Evolutionary conservation across 2,797 vertebrate species (phyloP).

Genomic region (Tenualosa thibaudeaui): DNA sequence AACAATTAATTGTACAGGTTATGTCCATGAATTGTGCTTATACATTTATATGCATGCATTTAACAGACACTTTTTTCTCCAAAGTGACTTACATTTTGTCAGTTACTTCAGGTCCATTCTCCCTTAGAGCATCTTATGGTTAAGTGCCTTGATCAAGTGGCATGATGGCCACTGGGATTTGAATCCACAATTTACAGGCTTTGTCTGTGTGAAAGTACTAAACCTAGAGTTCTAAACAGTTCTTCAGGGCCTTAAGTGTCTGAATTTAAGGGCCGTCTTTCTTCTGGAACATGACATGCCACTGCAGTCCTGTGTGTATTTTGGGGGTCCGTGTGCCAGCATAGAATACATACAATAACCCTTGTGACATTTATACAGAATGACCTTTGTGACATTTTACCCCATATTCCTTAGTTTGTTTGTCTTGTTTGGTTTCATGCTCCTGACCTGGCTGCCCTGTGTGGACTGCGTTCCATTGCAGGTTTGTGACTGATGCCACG

Average conservation of each 20-base stretch:
- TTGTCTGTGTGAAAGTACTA: not conserved
- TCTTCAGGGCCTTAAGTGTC: not conserved
- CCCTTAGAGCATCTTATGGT: no score
- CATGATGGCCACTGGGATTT: no score
- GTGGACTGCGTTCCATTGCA: slow-evolving; percentile 46
- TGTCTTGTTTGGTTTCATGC: not conserved
- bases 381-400: slow-evolving; percentile 2
- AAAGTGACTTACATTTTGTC: no score
- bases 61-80: no score
- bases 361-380: not conserved
- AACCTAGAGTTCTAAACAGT: not conserved
- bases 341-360: not conserved
- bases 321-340: not conserved
- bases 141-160: no score
- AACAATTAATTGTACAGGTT: not conserved
- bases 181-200: no score
- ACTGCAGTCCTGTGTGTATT: not conserved
- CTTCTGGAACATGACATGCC: not conserved
- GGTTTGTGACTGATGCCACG: slow-evolving; percentile 86
- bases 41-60: no score
- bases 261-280: not conserved
- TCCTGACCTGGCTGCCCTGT: not conserved
- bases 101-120: no score
- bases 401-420: not conserved
- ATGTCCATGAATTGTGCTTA: not conserved